Conservation (phyloP, 2,797 vertebrate genomes). For the Peromyscus eremicus region DNA sequence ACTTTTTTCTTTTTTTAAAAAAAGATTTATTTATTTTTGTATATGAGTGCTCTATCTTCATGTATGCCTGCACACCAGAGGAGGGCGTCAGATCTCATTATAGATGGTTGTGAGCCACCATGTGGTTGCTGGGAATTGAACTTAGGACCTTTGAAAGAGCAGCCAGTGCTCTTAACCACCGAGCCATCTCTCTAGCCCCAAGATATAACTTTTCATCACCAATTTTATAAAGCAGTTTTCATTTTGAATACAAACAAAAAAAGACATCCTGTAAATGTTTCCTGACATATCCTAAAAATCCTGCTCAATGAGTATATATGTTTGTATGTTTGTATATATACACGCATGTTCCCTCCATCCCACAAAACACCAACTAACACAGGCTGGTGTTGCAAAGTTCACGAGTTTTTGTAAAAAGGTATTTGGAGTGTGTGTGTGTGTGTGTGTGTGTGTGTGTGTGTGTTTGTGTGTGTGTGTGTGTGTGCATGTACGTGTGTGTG, state of each 20-base stretch:
- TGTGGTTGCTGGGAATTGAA: background rate
- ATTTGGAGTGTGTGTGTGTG: background rate
- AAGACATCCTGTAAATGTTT: conserved; percentile 39
- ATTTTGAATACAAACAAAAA: conserved; percentile 58
- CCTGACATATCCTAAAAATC: conserved; percentile 40
- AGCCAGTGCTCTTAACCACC: background rate
- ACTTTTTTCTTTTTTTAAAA: conserved; percentile 54
- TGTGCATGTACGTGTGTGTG: too few relatives aligned
- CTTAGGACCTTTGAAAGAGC: background rate
- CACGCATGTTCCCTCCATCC: background rate
- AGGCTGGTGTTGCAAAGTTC: conserved; percentile 10
- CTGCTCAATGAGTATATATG: background rate
- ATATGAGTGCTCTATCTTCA: background rate
- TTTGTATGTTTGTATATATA: background rate
- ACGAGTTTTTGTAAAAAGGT: background rate
- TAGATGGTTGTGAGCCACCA: background rate
- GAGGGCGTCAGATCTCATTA: background rate
- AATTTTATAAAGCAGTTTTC: conserved; percentile 62
- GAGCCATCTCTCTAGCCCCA: background rate
- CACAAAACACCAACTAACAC: background rate
- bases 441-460: too few relatives aligned
- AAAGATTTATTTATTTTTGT: background rate
- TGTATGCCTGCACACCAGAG: background rate
- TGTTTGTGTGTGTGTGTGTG: too few relatives aligned
- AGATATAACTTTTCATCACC: background rate